phyloP scores from a whole-genome alignment of 53 echinoderm and acorn worm species.

The Arbacia lixula region DNA sequence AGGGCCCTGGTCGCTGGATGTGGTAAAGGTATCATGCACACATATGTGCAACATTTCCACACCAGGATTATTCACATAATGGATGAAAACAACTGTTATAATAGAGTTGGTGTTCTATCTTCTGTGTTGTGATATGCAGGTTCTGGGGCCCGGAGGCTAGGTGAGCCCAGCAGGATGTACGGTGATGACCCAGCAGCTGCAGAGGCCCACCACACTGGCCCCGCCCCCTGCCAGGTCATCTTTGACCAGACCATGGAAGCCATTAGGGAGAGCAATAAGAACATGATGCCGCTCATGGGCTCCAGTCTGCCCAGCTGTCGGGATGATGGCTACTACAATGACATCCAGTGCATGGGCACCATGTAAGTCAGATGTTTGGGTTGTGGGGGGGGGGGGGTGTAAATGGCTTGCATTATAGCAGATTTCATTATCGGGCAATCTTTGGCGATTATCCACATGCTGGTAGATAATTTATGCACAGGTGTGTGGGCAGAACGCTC shows the following conservation, averaged over 20 bases:
- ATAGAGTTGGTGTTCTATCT: too few relatives aligned
- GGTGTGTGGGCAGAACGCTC: not conserved
- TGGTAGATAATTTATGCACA: not conserved
- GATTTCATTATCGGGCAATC: too few relatives aligned
- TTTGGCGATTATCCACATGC: not conserved
- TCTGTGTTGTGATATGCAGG: not conserved
- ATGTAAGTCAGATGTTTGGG: too few relatives aligned
- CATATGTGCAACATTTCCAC: too few relatives aligned
- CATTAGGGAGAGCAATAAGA: constrained; percentile 41
- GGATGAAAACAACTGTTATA: too few relatives aligned
- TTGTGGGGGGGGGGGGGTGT: not conserved
- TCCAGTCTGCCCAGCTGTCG: constrained; percentile 28
- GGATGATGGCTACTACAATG: constrained; percentile 26
- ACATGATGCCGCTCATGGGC: constrained; percentile 30
- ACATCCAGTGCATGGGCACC: constrained; percentile 40
- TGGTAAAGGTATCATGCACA: too few relatives aligned
- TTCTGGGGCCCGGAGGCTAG: not conserved
- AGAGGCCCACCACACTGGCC: not conserved
- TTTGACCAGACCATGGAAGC: constrained; percentile 39
- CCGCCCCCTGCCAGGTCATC: constrained; percentile 10
- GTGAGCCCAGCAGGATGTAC: constrained; percentile 37
- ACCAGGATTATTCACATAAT: too few relatives aligned
- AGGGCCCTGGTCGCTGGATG: too few relatives aligned
- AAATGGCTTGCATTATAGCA: not conserved
- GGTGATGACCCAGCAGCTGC: constrained; percentile 1